Evolutionary conservation across 2,888 invertebrate species (phyloP).

Genomic region (Sinopyrophorus schimmeli): DNA sequence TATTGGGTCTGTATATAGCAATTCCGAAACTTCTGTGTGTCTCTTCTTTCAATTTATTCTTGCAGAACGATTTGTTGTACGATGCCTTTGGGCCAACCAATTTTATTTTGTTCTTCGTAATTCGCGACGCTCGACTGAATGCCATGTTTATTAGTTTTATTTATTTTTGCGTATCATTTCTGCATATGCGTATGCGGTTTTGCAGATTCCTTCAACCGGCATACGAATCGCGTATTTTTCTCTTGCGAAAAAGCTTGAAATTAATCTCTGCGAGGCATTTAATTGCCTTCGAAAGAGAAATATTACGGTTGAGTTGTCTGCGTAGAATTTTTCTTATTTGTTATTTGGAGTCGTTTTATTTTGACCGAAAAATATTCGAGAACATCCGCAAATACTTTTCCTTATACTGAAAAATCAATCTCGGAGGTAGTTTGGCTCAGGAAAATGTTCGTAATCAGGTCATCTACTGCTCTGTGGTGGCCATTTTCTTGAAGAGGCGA

Average conservation of each 20-base stretch:
- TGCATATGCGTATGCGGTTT: no score
- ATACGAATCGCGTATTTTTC: no score
- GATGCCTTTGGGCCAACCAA: slow-evolving; percentile 23
- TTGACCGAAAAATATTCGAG: neutral
- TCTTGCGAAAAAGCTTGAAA: no score
- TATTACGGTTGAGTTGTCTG: no score
- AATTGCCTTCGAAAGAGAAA: no score
- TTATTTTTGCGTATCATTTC: no score
- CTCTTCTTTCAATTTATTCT: slow-evolving; percentile 27
- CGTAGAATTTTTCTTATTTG: no score
- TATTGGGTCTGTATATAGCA: slow-evolving; percentile 30
- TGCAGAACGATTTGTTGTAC: slow-evolving; percentile 26
- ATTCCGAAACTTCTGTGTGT: slow-evolving; percentile 24
- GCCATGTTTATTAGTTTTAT: slow-evolving; percentile 12
- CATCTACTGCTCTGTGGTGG: slow-evolving; percentile 21
- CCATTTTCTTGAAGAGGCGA: slow-evolving; percentile 19
- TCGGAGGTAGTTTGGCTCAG: slow-evolving; percentile 13
- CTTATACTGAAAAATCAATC: slow-evolving; percentile 20
- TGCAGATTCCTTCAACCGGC: no score
- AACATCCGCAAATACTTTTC: slow-evolving; percentile 9
- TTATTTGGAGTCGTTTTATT: no score
- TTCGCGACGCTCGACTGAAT: slow-evolving; percentile 16
- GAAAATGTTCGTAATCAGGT: slow-evolving; percentile 26
- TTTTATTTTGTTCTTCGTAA: slow-evolving; percentile 26
- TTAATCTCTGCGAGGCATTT: no score